Conservation (phyloP, 2,113 vertebrate genomes). For the Corythaixoides concolor region DNA sequence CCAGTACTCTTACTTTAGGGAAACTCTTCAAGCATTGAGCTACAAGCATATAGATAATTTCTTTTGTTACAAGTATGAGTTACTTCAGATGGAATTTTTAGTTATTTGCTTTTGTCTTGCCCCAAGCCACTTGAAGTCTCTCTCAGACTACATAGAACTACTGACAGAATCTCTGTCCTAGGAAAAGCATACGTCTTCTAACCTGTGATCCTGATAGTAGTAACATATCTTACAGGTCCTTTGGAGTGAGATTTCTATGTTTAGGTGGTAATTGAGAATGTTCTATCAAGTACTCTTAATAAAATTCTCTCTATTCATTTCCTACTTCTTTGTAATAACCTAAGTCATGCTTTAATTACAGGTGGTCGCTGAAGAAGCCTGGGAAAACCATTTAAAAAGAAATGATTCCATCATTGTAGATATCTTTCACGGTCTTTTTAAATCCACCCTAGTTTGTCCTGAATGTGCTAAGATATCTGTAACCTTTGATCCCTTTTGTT, state of each 20-base stretch:
- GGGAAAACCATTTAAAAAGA: conserved; percentile 97
- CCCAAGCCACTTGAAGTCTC: neutral
- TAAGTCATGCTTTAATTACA: conserved; percentile 62
- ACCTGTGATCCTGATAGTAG: neutral
- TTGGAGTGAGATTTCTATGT: neutral
- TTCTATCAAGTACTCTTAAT: neutral
- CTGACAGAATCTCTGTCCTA: neutral
- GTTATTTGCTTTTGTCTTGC: neutral
- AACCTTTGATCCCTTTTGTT: conserved; percentile 99
- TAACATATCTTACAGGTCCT: neutral
- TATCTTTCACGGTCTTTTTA: conserved; percentile 99
- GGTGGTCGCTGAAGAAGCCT: conserved; percentile 99
- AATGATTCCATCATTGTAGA: conserved; percentile 99
- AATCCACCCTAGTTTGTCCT: conserved; percentile 96
- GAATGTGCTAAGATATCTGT: conserved; percentile 96
- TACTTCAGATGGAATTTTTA: neutral
- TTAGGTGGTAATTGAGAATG: neutral
- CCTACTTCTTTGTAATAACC: neutral
- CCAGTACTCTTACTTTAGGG: neutral
- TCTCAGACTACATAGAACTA: neutral
- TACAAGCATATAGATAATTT: neutral
- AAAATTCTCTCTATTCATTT: neutral
- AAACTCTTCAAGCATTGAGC: neutral
- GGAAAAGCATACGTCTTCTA: neutral
- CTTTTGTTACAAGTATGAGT: neutral